phyloP scores from a whole-genome alignment of 1,140 invertebrate genomes.

The Littorina saxatilis region DNA sequence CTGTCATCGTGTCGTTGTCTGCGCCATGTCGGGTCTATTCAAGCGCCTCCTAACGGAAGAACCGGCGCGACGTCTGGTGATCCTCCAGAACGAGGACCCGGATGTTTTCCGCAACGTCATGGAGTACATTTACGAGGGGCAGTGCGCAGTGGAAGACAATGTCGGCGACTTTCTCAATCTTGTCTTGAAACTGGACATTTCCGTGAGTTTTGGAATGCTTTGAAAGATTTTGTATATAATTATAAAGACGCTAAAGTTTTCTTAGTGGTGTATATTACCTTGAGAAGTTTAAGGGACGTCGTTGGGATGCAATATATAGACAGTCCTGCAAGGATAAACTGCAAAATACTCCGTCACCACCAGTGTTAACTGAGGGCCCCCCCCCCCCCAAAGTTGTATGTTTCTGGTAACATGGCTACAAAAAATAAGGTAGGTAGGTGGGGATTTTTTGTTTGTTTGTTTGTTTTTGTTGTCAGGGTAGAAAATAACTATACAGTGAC shows the following conservation, averaged over 20 bases:
- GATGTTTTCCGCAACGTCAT: not conserved
- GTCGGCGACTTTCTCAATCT: not conserved
- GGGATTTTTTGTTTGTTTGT: too few species aligned
- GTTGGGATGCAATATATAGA: not conserved
- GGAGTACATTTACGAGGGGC: slow-evolving; percentile 20
- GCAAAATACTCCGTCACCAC: not conserved
- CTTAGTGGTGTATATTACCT: not conserved
- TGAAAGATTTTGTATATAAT: too few species aligned
- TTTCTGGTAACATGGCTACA: too few species aligned
- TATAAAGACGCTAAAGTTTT: too few species aligned
- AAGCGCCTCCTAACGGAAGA: not conserved
- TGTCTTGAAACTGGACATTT: slow-evolving; percentile 3
- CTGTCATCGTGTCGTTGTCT: not conserved
- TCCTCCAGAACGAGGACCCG: not conserved
- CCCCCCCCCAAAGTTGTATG: too few species aligned
- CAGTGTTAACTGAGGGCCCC: not conserved
- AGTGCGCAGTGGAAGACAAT: not conserved
- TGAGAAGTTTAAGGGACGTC: not conserved
- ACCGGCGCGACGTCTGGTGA: not conserved
- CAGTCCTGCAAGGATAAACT: not conserved
- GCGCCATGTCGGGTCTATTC: slow-evolving; percentile 10
- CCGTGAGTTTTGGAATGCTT: not conserved
- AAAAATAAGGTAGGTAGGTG: too few species aligned
- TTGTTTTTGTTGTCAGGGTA: too few species aligned
- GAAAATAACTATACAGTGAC: too few species aligned